These are phyloP conservation scores for Teinopalpus imperialis DNA, from an alignment of 2,888 invertebrate genomes.

Conservation along the genomic window DNA sequence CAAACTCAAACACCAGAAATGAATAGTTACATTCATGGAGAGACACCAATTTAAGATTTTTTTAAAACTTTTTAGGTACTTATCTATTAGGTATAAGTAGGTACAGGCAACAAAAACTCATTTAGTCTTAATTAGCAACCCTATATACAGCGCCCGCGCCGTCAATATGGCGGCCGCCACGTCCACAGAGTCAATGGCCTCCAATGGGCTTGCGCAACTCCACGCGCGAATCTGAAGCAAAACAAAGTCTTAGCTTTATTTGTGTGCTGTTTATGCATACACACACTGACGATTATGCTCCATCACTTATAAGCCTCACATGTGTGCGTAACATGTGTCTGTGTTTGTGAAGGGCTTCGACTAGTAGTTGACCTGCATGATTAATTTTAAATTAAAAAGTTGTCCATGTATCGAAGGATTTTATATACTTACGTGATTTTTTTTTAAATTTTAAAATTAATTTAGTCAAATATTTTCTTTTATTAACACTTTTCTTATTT, in stretches of 20 bases:
- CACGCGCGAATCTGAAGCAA: slow-evolving; percentile 80
- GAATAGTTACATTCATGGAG: too few relatives aligned
- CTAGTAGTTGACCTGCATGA: slow-evolving; percentile 64
- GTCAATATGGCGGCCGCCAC: slow-evolving; percentile 62
- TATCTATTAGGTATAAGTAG: too few relatives aligned
- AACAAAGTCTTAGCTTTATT: slow-evolving; percentile 63
- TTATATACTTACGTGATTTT: slow-evolving; percentile 34
- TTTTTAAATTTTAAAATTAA: too few relatives aligned
- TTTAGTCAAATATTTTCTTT: too few relatives aligned
- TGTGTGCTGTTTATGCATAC: slow-evolving; percentile 44
- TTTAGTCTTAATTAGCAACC: too few relatives aligned
- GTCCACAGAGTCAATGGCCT: slow-evolving; percentile 77
- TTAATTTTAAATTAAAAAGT: slow-evolving; percentile 69
- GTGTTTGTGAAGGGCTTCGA: slow-evolving; percentile 67
- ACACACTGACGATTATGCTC: slow-evolving; percentile 27
- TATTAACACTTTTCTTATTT: too few relatives aligned
- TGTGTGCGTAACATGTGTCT: slow-evolving; percentile 29
- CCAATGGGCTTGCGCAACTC: slow-evolving; percentile 75
- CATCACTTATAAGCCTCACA: slow-evolving; percentile 11
- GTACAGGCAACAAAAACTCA: too few relatives aligned
- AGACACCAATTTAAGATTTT: too few relatives aligned
- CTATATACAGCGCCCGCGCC: slow-evolving; percentile 32
- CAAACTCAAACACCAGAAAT: too few relatives aligned
- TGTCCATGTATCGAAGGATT: slow-evolving; percentile 56
- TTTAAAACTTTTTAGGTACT: too few relatives aligned